Evolutionary conservation across 2,797 vertebrate species (phyloP), one percentile per base, ranked within the genome.

Genomic region (Steatocranus sp.): DNA sequence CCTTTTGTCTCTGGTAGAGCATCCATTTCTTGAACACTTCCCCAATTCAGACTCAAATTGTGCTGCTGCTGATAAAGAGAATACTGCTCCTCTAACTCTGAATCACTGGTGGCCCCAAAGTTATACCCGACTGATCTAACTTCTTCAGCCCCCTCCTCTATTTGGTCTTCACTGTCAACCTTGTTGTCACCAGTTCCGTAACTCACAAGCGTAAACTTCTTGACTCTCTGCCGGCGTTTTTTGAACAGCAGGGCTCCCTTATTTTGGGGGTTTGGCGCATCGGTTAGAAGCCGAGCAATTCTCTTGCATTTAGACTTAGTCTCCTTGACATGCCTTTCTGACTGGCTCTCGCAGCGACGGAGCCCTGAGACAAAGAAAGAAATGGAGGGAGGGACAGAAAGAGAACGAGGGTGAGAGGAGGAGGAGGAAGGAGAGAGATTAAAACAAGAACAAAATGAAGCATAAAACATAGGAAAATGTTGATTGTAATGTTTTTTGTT

Each of bases 241-340:
- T 97, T 97, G 93, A 98, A 99, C 96, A 98, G 97, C 94, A 98
- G 94, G 93, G 97, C 97, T 84, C 97, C 97, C 87, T 98, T 97
- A 93, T 97, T 98, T 81, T 95, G 96, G 92, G 97, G 97, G 85
- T 98, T 97, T 86, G 97, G 97, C 63, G 97, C 97, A 87, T 96
- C 94, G 0, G 97, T 98, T 75, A 98, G 95, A 86, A 98, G 96
- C 61, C 94, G 94, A 74, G 97, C 97, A 84, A 98, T 98, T 86
- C 95, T 97, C 89, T 98, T 98, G 96, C 97, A 98, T 97, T 98
- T 98, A 94, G 97, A 98, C 91, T 97, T 98, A 74, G 96, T 97
- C 90, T 99, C 98, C 91, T 97, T 98, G 85, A 97, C 96, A 87
- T 97, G 96, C 90, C 96, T 98, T 90, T 99, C 97, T 1, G 97